Conservation (phyloP, 2,113 vertebrate species). For the Phaethornis superciliosus region DNA sequence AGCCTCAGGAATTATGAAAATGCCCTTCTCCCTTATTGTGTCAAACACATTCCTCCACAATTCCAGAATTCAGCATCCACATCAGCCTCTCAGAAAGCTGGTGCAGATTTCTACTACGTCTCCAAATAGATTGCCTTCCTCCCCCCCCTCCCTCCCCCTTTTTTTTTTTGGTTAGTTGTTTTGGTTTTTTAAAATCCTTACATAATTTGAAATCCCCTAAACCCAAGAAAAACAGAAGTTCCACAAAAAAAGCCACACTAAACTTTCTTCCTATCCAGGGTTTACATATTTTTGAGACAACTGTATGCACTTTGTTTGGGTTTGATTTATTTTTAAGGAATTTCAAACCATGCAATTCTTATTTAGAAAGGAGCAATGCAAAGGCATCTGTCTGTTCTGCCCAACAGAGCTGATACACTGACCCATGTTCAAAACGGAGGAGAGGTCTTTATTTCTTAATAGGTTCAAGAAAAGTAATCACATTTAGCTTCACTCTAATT, state of each 20-base stretch:
- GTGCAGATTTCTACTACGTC: not conserved
- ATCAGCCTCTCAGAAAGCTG: not conserved
- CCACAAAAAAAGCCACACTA: not conserved
- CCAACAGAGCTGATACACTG: not conserved
- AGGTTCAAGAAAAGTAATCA: not conserved
- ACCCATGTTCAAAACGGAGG: not conserved
- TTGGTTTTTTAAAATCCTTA: not conserved
- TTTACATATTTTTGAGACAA: not conserved
- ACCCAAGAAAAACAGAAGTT: not conserved
- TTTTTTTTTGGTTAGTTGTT: no score
- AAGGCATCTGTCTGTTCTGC: not conserved
- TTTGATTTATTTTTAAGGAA: not conserved
- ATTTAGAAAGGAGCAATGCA: not conserved
- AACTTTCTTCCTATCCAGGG: not conserved
- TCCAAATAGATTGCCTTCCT: not conserved
- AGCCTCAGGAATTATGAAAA: constrained; percentile 27
- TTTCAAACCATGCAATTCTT: not conserved
- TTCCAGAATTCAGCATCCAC: not conserved
- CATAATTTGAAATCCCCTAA: not conserved
- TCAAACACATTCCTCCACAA: not conserved
- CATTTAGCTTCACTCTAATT: not conserved
- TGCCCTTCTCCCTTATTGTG: not conserved
- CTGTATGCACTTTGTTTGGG: rapidly evolving
- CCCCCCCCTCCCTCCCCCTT: no score
- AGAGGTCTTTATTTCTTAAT: not conserved